A percentile compares a stretch with the other conserved stretches of the same genome.
Evolutionary conservation across 2,113 vertebrate genomes (phyloP).

Genomic region (Mionectes macconnelli): DNA sequence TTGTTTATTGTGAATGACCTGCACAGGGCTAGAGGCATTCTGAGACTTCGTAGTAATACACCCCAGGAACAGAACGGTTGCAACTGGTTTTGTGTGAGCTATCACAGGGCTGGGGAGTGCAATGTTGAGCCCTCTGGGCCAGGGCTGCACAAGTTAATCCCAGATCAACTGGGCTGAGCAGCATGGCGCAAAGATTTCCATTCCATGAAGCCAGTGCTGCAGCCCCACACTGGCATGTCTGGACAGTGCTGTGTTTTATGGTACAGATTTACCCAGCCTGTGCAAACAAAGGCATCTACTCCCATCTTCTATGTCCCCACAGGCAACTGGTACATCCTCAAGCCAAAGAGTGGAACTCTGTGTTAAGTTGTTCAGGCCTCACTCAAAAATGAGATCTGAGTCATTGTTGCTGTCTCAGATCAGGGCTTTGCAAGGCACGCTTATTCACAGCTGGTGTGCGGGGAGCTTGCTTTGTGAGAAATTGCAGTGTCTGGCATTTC

Average conservation of each 20-base stretch:
- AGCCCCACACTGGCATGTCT: neutral
- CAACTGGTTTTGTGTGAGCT: neutral
- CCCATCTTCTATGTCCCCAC: no score
- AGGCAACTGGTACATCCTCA: neutral
- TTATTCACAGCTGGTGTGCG: neutral
- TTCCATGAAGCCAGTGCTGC: accelerated
- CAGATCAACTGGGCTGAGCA: neutral
- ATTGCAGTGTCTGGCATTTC: neutral
- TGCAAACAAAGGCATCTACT: neutral
- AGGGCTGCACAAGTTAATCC: neutral
- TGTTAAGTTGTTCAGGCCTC: neutral
- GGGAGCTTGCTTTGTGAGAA: neutral
- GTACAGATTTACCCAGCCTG: neutral
- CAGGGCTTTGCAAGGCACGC: neutral
- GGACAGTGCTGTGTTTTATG: neutral
- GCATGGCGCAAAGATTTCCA: neutral
- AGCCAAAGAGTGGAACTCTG: neutral
- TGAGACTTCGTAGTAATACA: accelerated
- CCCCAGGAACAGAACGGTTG: neutral
- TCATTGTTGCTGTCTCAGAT: neutral
- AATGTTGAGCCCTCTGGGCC: neutral
- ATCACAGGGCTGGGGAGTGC: neutral
- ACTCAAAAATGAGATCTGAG: neutral
- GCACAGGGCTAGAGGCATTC: neutral
- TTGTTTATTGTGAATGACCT: neutral